phyloP scores from a whole-genome alignment of 2,888 invertebrate species.

The Heteromurus nitidus region DNA sequence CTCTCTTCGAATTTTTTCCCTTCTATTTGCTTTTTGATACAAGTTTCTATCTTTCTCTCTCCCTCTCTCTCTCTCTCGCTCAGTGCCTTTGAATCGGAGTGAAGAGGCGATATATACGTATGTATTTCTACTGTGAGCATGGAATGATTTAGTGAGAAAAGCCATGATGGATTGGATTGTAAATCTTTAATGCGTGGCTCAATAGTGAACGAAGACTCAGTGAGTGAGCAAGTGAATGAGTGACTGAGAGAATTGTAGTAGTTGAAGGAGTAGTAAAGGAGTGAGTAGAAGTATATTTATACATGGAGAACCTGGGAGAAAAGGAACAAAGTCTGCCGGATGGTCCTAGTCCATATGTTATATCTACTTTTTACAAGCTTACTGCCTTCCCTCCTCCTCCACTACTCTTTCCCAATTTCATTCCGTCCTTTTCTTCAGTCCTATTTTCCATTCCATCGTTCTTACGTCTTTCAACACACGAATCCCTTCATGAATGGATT shows the following conservation, averaged over 20 bases:
- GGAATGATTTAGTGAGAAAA: conserved; percentile 72
- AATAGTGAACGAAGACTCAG: conserved; percentile 66
- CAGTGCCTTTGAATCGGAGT: conserved; percentile 27
- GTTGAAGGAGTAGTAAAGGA: conserved; percentile 48
- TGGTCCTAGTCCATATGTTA: conserved; percentile 59
- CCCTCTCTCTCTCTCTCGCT: neutral
- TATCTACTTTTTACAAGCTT: conserved; percentile 44
- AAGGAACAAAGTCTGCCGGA: conserved; percentile 52
- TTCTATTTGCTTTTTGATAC: conserved; percentile 5
- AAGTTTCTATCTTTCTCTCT: conserved; percentile 20
- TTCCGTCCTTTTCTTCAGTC: conserved; percentile 61
- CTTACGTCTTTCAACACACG: conserved; percentile 54
- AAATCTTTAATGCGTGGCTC: conserved; percentile 73
- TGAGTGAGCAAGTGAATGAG: conserved; percentile 65
- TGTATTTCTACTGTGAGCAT: conserved; percentile 54
- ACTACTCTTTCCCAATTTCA: conserved; percentile 62
- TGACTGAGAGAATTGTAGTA: conserved; percentile 63
- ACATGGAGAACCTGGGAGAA: conserved; percentile 8
- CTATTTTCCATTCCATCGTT: conserved; percentile 52
- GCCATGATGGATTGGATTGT: conserved; percentile 72
- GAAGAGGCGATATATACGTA: neutral
- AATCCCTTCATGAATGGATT: conserved; percentile 58
- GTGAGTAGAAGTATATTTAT: conserved; percentile 3
- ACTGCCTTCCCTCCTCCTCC: conserved; percentile 56
- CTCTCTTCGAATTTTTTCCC: conserved; percentile 17